Evolutionary conservation across 2,797 vertebrate genomes (phyloP), one percentile per base, ranked within the genome.

Genomic region (Rhabdophis nuchalis): DNA sequence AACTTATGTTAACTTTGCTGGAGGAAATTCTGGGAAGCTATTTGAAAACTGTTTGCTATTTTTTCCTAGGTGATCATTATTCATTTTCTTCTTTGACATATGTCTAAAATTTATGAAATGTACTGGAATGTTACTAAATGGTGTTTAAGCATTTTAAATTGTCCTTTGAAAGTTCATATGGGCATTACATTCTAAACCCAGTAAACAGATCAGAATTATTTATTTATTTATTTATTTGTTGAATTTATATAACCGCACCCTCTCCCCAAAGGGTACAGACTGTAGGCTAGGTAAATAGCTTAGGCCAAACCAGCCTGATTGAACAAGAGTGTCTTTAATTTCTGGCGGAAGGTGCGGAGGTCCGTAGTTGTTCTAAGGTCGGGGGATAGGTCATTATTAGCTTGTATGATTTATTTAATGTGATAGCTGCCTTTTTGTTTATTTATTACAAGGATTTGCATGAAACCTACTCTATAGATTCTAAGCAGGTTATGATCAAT

Each of bases 11-110:
- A 77, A 91, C 86, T 56, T 93, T 89, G 5, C 88, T 92, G 91
- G 91, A 95, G 91, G 94, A 95, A 95, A 94, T 95, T 93, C 77
- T 77, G 86, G 89, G 20, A 29, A 95, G 46, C 87, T 94, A 82
- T 93, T 94, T 92, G 93, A 93, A 93, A 93, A 94, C 61, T 95
- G 89, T 95, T 95, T 86, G 52, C 36, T 92, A 64, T 10, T 88
- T 36, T 93, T 82, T 92, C 12, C 64, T 36, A 88, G 57, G 85
- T 91, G 0, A 16, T 85, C 92, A 90, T 95, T 91, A 82, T 0
- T 88, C 23, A 88, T 95, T 92, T 12, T 95, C 86, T 64, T 93
- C 88, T 29, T 16, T 88, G 86, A 8, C 13, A 82, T 41, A 82
- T 46, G 36, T 46, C 72, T 46, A 82, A 82, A 82, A 82, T 82